These are phyloP conservation scores for Rotaria magnacalcarata DNA, from an alignment of 2,888 invertebrate genomes.

Conservation along the genomic window DNA sequence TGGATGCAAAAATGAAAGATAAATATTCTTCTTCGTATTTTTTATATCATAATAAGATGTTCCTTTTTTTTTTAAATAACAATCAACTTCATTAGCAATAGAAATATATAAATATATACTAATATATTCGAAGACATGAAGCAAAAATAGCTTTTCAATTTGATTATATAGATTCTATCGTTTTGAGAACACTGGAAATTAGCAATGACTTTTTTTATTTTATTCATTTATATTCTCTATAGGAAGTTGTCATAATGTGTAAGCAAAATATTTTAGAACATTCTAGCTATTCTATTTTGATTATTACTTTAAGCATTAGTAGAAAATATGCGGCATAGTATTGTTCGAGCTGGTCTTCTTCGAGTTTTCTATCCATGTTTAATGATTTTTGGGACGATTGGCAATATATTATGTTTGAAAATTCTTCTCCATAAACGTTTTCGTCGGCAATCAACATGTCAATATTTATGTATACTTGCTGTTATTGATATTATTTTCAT, in stretches of 20 bases:
- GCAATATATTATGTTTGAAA: slow-evolving; percentile 22
- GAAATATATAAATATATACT: no score
- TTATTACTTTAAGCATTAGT: not conserved
- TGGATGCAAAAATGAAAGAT: no score
- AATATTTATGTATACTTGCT: slow-evolving; percentile 16
- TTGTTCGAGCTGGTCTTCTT: not conserved
- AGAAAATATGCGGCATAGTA: not conserved
- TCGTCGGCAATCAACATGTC: not conserved
- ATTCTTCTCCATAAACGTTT: slow-evolving; percentile 25
- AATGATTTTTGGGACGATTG: slow-evolving; percentile 20
- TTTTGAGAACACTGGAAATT: not conserved
- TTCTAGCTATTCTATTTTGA: no score
- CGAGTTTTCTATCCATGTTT: slow-evolving; percentile 14
- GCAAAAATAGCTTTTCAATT: no score
- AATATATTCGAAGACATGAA: no score
- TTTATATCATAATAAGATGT: no score
- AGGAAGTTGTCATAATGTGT: no score
- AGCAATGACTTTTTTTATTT: not conserved
- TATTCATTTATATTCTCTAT: not conserved
- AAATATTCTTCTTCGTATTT: no score
- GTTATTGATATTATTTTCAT: slow-evolving; percentile 33
- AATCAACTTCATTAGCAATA: no score
- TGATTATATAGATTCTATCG: not conserved
- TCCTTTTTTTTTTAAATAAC: no score
- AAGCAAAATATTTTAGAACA: no score